Evolutionary conservation across 1,140 invertebrate genomes (phyloP), one percentile per base, ranked within the genome.

Genomic region (Euwallacea fornicatus): DNA sequence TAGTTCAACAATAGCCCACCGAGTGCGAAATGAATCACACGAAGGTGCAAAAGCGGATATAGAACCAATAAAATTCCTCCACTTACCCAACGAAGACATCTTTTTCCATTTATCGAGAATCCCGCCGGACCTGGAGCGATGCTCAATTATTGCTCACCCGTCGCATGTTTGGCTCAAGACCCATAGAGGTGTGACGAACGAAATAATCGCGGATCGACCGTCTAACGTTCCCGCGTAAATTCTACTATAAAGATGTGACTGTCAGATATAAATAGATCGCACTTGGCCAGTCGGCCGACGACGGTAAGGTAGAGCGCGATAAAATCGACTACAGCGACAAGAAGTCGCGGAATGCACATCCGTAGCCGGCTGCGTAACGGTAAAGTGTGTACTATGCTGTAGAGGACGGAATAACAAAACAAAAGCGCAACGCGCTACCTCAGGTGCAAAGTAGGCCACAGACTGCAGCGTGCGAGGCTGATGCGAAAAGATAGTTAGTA

Each of bases 361-460:
- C 13, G 42, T 44, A 62, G 55, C 41, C 59, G 59, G 16, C 66
- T 70, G 61, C 68, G 73, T 81, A 81, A 81, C 80, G 78, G 80
- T 80, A 81, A 75, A 76, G 77, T 79, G 79, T 76, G 80, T 81
- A 81, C 80, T 80, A 81, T 77, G 46, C 46, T 10, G 46, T 50
- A 13, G 9, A 13, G 60, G 44, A 33, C 42, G 61, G 68, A 46
- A 59, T 56, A 72, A 41, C 69, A 21, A 15, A 33, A n/a, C 59
- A 61, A 61, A 44, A 42, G 66, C 63, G 42, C 53, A 55, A 10
- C 43, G 44, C 67, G 64, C 72, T 74, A 74, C 73, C 70, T 77
- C 78, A 80, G 78, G 79, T 81, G 75, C 74, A 80, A 81, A 81
- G 79, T 81, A 81, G 79, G 79, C 76, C 78, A 79, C 76, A 42